phyloP scores from a whole-genome alignment of 2,113 vertebrate genomes.

The Mirounga angustirostris region DNA sequence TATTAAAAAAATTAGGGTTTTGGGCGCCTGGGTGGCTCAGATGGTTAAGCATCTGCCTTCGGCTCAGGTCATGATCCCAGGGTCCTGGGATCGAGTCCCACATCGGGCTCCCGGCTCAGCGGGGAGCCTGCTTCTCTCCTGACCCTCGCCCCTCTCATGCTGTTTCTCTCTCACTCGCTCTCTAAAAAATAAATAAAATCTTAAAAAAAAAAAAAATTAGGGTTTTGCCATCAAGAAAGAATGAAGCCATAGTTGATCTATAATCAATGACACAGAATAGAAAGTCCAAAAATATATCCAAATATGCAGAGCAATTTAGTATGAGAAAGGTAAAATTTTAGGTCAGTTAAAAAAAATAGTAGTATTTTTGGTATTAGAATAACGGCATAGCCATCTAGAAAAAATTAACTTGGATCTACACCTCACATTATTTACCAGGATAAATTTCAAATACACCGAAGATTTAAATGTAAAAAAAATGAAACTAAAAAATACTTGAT shows the following conservation, averaged over 20 bases:
- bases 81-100: no score
- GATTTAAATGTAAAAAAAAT: background rate
- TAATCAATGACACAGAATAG: background rate
- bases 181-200: no score
- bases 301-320: slow-evolving; percentile 28
- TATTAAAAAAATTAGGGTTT: background rate
- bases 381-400: slow-evolving; percentile 9
- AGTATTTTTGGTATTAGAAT: background rate
- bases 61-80: no score
- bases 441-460: slow-evolving; percentile 43
- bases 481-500: background rate
- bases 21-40: no score
- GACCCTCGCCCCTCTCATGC: no score
- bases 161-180: no score
- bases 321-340: slow-evolving; percentile 38
- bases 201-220: background rate
- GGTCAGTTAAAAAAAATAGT: background rate
- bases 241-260: background rate
- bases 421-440: slow-evolving; percentile 17
- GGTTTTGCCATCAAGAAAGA: background rate
- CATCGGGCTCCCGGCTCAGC: no score
- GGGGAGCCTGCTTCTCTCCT: no score
- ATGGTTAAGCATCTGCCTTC: no score
- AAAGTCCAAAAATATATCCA: background rate
- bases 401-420: background rate